phyloP scores from a whole-genome alignment of 2,113 vertebrate genomes.

The Plestiodon gilberti region DNA sequence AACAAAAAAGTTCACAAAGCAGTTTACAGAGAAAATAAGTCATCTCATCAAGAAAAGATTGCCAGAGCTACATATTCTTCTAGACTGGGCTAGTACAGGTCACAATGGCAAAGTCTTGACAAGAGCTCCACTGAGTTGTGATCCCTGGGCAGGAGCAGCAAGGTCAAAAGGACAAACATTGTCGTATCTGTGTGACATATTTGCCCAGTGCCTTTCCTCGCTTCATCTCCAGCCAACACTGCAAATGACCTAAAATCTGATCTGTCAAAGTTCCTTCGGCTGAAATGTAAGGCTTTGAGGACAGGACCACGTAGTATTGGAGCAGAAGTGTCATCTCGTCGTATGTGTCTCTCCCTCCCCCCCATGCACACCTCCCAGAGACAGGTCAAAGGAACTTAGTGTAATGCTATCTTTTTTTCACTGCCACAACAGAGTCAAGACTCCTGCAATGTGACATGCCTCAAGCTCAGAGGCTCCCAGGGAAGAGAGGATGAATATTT shows the following conservation, averaged over 20 bases:
- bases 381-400: conserved; percentile 33
- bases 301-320: rapidly evolving
- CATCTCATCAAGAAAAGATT: not conserved
- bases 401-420: not conserved
- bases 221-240: not conserved
- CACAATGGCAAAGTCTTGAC: not conserved
- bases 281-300: not conserved
- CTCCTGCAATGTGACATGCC: conserved; percentile 33
- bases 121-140: rapidly evolving
- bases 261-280: not conserved
- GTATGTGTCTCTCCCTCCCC: no score
- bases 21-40: no score
- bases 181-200: rapidly evolving
- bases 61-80: not conserved
- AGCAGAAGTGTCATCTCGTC: not conserved
- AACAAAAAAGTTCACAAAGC: not conserved
- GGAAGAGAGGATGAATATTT: conserved; percentile 57
- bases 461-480: conserved; percentile 39
- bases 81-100: not conserved
- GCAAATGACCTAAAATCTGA: not conserved
- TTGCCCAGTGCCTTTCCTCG: not conserved
- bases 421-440: conserved; percentile 36
- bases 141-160: not conserved
- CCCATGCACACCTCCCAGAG: not conserved
- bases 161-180: not conserved